These are phyloP conservation scores for Orthosia incerta DNA, from an alignment of 2,888 invertebrate species.

Conservation along the genomic window DNA sequence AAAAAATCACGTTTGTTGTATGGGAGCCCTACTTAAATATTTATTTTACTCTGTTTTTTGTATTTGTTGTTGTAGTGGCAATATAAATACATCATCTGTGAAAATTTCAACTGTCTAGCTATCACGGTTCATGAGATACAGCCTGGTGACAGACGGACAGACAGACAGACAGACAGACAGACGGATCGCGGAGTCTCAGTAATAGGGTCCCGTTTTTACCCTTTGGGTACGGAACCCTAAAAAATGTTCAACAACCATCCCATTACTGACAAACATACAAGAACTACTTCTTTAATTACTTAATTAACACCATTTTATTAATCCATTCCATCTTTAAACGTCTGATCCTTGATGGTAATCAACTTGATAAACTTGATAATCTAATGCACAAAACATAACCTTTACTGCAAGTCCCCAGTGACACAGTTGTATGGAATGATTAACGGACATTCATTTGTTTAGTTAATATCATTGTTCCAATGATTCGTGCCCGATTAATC, in stretches of 20 bases:
- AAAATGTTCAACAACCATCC: neutral
- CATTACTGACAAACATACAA: neutral
- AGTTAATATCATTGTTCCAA: constrained; percentile 24
- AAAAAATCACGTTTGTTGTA: no score
- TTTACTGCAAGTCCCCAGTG: constrained; percentile 16
- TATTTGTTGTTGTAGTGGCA: no score
- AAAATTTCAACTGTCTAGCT: no score
- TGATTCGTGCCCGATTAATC: constrained; percentile 37
- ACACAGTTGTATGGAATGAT: constrained; percentile 7
- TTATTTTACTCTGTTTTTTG: no score
- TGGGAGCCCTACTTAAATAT: no score
- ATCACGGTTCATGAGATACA: no score
- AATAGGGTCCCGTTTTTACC: no score
- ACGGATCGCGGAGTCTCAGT: no score
- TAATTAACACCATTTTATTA: neutral
- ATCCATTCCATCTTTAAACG: neutral
- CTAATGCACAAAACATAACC: constrained; percentile 18
- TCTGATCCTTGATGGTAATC: constrained; percentile 4
- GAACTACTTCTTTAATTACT: neutral
- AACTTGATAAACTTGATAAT: constrained; percentile 8
- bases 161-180: no score
- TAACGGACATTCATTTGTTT: constrained; percentile 23
- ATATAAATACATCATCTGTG: no score
- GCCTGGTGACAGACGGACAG: no score
- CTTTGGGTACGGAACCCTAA: no score